These are phyloP conservation scores for Kuschelorhynchus macadamiae DNA, from an alignment of 2,888 invertebrate genomes.

Conservation along the genomic window DNA sequence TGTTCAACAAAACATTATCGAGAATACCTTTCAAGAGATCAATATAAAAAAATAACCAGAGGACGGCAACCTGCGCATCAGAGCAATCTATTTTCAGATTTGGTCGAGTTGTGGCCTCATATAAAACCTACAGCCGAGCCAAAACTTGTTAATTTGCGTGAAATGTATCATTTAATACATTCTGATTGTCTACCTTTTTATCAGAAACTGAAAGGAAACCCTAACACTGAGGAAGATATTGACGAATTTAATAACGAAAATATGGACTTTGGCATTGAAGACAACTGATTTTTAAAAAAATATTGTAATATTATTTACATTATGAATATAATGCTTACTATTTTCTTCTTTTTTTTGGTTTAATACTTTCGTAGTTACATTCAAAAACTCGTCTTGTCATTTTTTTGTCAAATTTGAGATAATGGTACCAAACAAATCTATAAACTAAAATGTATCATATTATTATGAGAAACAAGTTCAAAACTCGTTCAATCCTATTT, in stretches of 20 bases:
- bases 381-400: too few species aligned
- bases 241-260: conserved; percentile 26
- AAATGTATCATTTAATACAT: conserved; percentile 2
- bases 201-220: conserved; percentile 14
- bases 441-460: too few species aligned
- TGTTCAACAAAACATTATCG: conserved; percentile 24
- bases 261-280: conserved; percentile 21
- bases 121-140: conserved; percentile 26
- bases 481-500: too few species aligned
- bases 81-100: conserved; percentile 1
- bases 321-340: too few species aligned
- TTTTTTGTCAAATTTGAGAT: too few species aligned
- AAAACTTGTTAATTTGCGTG: conserved; percentile 10
- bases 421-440: too few species aligned
- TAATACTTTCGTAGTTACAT: too few species aligned
- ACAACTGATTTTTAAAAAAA: background rate
- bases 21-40: background rate
- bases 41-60: conserved; percentile 4
- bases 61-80: background rate
- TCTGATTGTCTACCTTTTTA: conserved; percentile 19
- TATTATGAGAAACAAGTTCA: too few species aligned
- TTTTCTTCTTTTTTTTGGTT: too few species aligned
- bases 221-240: conserved; percentile 24
- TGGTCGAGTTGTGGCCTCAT: conserved; percentile 22
- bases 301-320: too few species aligned